phyloP scores from a whole-genome alignment of 2,113 vertebrate genomes.

The Hepsetus odoe region DNA sequence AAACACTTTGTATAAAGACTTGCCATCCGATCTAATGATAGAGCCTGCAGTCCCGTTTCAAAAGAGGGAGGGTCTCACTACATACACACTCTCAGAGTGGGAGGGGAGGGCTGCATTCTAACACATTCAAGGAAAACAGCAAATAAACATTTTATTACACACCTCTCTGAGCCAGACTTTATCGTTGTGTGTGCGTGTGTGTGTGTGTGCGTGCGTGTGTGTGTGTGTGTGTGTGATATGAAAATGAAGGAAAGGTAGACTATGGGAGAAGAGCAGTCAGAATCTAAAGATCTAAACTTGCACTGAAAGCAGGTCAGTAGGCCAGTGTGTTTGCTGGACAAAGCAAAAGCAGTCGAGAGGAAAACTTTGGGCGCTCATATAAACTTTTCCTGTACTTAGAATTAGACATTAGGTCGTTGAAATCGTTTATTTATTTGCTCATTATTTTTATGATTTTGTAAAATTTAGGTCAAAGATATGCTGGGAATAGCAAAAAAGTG shows the following conservation, averaged over 20 bases:
- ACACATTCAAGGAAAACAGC: slow-evolving; percentile 81
- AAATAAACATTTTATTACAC: slow-evolving; percentile 55
- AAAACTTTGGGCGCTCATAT: not conserved
- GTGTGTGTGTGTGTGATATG: not conserved
- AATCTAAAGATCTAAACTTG: not conserved
- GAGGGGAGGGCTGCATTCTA: slow-evolving; percentile 81
- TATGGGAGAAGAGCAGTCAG: not conserved
- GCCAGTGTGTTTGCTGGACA: not conserved
- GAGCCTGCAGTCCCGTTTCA: slow-evolving; percentile 91
- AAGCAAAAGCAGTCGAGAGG: not conserved
- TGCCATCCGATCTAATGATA: slow-evolving; percentile 99
- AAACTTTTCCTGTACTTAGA: too few species aligned
- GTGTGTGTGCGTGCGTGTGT: slow-evolving; percentile 4
- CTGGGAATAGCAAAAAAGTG: too few species aligned
- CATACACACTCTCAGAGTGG: slow-evolving; percentile 76
- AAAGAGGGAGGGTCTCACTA: slow-evolving; percentile 82
- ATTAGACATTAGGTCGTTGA: too few species aligned
- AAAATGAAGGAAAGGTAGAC: not conserved
- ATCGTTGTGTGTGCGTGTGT: not conserved
- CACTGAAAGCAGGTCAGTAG: not conserved
- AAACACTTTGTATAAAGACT: slow-evolving; percentile 99
- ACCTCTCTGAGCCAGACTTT: not conserved
- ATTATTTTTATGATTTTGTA: too few species aligned
- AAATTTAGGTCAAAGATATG: too few species aligned
- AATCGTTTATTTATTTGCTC: too few species aligned